Evolutionary conservation across 2,797 vertebrate genomes (phyloP).

Genomic region (Manis javanica): DNA sequence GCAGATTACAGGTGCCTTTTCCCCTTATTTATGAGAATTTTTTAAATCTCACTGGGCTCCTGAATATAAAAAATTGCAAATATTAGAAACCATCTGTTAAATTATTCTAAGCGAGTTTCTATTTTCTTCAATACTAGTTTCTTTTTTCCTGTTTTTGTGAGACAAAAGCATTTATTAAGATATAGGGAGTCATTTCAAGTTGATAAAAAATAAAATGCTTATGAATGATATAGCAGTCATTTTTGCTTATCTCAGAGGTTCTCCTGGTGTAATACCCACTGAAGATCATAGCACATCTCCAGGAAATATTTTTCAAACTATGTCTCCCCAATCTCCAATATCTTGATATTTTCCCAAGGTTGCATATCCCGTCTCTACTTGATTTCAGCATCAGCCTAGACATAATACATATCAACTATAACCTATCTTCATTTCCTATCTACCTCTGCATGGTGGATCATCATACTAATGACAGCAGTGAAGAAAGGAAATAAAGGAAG

Average conservation of each 20-base stretch:
- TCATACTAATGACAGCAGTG: conserved; percentile 36
- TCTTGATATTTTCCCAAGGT: conserved; percentile 27
- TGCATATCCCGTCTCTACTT: background rate
- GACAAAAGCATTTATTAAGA: conserved; percentile 45
- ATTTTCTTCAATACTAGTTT: conserved; percentile 36
- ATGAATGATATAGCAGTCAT: background rate
- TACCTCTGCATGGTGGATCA: conserved; percentile 1
- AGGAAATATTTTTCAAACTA: conserved; percentile 56
- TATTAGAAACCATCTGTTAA: conserved; percentile 27
- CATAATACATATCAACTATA: conserved; percentile 11
- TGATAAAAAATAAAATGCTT: conserved; percentile 42
- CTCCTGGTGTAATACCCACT: conserved; percentile 15
- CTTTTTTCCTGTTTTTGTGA: conserved; percentile 33
- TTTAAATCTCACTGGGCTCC: background rate
- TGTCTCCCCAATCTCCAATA: conserved; percentile 10
- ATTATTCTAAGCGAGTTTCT: conserved; percentile 27
- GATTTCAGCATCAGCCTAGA: conserved; percentile 31
- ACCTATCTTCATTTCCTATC: conserved; percentile 38
- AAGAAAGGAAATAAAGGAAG: conserved; percentile 38
- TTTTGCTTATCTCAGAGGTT: conserved; percentile 59
- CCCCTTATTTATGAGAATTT: conserved; percentile 18
- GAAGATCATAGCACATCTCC: background rate
- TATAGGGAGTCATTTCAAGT: background rate
- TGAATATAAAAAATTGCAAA: background rate
- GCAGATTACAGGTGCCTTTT: background rate